Percentiles rank a stretch among this genome's conserved stretches.
Conservation (phyloP, 2,113 vertebrate species). For the Cariama cristata region DNA sequence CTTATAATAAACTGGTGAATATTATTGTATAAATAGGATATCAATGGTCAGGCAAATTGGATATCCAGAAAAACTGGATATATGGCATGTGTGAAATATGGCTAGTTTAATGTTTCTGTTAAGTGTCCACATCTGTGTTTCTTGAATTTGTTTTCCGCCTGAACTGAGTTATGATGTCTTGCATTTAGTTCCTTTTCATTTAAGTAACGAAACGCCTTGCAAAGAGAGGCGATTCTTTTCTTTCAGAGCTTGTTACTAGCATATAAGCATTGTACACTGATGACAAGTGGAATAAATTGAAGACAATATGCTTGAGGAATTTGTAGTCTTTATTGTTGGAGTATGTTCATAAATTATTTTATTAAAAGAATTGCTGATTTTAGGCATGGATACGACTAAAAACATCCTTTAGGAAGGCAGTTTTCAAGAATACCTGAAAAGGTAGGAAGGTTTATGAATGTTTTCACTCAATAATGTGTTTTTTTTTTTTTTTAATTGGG, state of each 20-base stretch:
- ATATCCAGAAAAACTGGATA: not conserved
- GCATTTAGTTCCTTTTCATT: not conserved
- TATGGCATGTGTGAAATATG: not conserved
- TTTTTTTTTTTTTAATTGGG: not conserved
- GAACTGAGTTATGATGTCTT: not conserved
- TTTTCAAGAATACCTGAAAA: not conserved
- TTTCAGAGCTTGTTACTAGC: not conserved
- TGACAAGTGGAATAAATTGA: not conserved
- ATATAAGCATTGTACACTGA: not conserved
- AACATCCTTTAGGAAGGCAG: not conserved
- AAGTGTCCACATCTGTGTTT: not conserved
- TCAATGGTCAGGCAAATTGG: not conserved
- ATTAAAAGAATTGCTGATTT: not conserved
- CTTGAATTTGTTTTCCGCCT: not conserved
- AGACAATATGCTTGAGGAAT: not conserved
- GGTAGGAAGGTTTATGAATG: not conserved
- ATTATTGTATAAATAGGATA: not conserved
- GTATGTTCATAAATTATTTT: not conserved
- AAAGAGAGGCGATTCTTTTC: not conserved
- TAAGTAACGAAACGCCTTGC: not conserved
- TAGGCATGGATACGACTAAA: not conserved
- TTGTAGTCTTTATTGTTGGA: not conserved
- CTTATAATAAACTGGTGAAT: not conserved
- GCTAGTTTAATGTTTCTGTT: not conserved
- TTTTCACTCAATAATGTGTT: not conserved